Base-by-base conservation (phyloP, 2,113 vertebrate species). In the Rhombomys opimus region DNA sequence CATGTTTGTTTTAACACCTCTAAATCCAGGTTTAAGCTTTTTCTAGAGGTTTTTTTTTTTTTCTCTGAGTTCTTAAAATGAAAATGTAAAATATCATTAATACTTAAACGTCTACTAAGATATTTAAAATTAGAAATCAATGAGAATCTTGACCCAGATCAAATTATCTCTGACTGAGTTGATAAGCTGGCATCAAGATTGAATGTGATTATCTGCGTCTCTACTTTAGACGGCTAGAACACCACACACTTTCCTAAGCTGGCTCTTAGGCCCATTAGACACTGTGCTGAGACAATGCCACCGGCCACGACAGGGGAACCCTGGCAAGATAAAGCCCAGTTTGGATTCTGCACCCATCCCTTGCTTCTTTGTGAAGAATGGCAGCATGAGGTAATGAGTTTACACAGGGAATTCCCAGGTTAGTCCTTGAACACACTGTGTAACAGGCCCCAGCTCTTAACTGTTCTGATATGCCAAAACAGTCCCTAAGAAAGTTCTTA, bases 51-150 rank as follows among this genome's bases (percentile, higher is more conserved):
- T 77, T 85, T 75, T 70, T 78, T 77, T 85, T 75, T 70, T 68
- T 82, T 93, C 89, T n/a, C 46, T 89, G 80, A 86, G 70, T 89
- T 75, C 54, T 65, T 75, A 88, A 2, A 88, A 82, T 23, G 46
- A 95, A 95, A 96, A 94, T 46, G 72, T 9, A 91, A 94, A 95
- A 50, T 38, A 95, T 82, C 73, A 91, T 32, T 63, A 94, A 87
- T 57, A 94, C 4, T 94, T 89, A 94, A 35, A 68, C 82, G 38
- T 41, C 89, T 75, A 90, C 11, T 92, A 57, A 93, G 85, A 92
- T 88, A 72, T 86, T 72, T 93, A 91, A 81, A 92, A 80, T 90
- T 50, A 84, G 23, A 52, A 59, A 13, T 17, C 57, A 63, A 86
- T 32, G 81, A 81, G 76, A 67, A 22, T 72, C 52, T 22, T 84